Conservation (phyloP, 2,888 invertebrate species). For the Thumatha senex region DNA sequence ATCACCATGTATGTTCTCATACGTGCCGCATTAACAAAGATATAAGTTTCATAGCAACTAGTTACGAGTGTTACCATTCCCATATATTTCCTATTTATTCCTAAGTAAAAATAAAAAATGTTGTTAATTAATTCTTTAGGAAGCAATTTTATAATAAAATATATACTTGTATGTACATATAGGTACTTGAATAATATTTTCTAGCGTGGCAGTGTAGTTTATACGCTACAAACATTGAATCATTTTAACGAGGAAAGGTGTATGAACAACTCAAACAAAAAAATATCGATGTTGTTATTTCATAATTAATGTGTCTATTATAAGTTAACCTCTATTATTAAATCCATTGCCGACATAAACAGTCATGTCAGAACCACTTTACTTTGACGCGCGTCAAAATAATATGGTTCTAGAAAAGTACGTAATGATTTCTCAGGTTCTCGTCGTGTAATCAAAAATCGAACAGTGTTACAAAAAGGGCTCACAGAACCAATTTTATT, state of each 20-base stretch:
- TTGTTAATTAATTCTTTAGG: no score
- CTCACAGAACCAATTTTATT: constrained; percentile 49
- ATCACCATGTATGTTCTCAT: no score
- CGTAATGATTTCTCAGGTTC: constrained; percentile 16
- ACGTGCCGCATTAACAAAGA: no score
- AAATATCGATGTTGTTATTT: constrained; percentile 22
- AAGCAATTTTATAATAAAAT: no score
- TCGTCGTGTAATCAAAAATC: constrained; percentile 31
- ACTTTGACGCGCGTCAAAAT: constrained; percentile 13
- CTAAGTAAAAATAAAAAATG: no score
- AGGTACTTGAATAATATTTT: no score
- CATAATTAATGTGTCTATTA: constrained; percentile 27
- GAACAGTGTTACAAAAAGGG: constrained; percentile 29
- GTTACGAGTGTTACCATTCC: no score
- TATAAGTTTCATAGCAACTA: no score
- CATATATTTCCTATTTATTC: no score
- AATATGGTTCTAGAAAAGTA: constrained; percentile 4
- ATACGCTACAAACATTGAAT: neutral
- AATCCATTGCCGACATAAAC: constrained; percentile 13
- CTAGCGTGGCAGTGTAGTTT: no score
- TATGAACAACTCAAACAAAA: constrained; percentile 21
- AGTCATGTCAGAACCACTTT: constrained; percentile 27
- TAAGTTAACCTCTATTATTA: constrained; percentile 22
- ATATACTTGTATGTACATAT: no score
- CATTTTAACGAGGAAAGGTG: constrained; percentile 3